phyloP scores from a whole-genome alignment of 2,113 vertebrate species.

The Hiodon tergisus region DNA sequence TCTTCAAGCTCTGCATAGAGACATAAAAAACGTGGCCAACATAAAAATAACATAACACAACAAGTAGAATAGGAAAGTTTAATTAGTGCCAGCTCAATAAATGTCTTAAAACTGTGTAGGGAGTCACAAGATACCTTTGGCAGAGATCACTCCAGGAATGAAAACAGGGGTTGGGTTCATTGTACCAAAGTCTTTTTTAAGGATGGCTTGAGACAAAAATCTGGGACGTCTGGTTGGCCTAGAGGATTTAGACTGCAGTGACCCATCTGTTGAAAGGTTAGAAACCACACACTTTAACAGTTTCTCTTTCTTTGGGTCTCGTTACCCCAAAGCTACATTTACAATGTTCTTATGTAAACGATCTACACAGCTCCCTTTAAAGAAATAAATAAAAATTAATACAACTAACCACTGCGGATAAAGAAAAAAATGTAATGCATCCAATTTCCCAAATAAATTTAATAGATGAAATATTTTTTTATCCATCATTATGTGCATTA shows the following conservation, averaged over 20 bases:
- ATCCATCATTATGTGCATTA: not conserved
- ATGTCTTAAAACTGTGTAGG: not conserved
- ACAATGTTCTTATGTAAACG: too few relatives aligned
- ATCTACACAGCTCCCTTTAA: too few relatives aligned
- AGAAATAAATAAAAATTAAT: too few relatives aligned
- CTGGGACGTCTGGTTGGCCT: slow-evolving; percentile 47
- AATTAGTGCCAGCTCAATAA: not conserved
- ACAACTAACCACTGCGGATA: too few relatives aligned
- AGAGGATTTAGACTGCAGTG: slow-evolving; percentile 25
- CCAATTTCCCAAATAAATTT: too few relatives aligned
- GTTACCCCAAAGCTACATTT: too few relatives aligned
- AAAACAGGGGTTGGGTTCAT: slow-evolving; percentile 27
- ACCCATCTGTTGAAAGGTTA: slow-evolving; percentile 24
- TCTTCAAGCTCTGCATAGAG: slow-evolving; percentile 48
- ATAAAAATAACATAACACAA: not conserved
- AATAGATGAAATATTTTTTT: too few relatives aligned
- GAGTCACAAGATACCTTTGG: slow-evolving; percentile 45
- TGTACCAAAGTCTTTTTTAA: slow-evolving; percentile 37
- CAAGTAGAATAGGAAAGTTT: not conserved
- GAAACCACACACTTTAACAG: not conserved
- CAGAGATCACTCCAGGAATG: slow-evolving; percentile 42
- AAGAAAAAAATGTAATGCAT: too few relatives aligned
- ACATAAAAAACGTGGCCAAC: not conserved
- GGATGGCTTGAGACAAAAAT: slow-evolving; percentile 44
- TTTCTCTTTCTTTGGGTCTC: not conserved